Evolutionary conservation across 2,113 vertebrate genomes (phyloP), one percentile per base, ranked within the genome.

Genomic region (Ciconia stormi): DNA sequence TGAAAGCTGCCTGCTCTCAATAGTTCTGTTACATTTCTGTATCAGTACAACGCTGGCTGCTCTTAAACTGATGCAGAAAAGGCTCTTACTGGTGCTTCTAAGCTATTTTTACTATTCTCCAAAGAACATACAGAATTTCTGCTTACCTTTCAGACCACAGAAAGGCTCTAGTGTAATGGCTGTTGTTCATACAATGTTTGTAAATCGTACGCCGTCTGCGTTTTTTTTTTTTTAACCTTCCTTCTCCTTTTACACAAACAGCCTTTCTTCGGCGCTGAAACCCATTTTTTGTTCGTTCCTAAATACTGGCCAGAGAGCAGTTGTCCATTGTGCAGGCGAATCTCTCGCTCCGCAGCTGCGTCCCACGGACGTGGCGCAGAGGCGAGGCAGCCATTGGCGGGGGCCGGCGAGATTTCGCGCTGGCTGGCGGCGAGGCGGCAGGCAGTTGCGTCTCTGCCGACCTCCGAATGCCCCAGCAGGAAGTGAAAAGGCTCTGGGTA

Each of bases 401-500:
- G 69, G 61, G 63, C 61, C 40, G 15, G 67, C 13, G 69, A 25
- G 79, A 10, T 76, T 88, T 40, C 71, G 61, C 65, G 65, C 52
- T 38, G 38, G 55, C 55, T 21, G 80, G 80, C 77, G 38, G 70
- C 50, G 79, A 34, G 87, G 70, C 59, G n/a, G 74, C 87, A 49
- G 90, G 86, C 94, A 44, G 90, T 89, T 92, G 93, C 96, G 88
- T 97, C 58, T 69, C 56, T 62, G 78, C 40, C 93, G 95, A 96
- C 97, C 97, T 92, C 87, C 36, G 22, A 9, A 18, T 20, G 96
- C 91, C 93, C 95, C 40, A 11, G 96, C 98, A 97, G 98, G 98
- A 98, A 98, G 97, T 95, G 95, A 69, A 96, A 96, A 55, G 89
- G 67, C 52, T 62, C 38, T 9, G 71, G 86, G 95, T 29, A 40